Conservation (phyloP, 2,888 invertebrate species). For the Agonopterix alstromeriana region DNA sequence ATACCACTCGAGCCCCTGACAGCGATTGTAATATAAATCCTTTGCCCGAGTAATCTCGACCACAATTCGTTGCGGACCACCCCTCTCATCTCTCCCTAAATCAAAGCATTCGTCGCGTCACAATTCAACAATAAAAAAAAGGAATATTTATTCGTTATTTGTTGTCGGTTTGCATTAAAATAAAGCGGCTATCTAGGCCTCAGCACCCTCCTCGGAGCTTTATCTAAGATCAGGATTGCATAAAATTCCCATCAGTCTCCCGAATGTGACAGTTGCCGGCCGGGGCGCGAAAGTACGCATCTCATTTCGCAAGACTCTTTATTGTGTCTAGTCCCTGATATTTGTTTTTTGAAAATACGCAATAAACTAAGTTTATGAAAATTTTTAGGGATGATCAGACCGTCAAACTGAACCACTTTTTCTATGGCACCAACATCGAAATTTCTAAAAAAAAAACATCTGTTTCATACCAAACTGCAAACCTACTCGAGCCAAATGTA, state of each 20-base stretch:
- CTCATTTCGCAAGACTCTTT: constrained; percentile 43
- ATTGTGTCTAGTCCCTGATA: constrained; percentile 25
- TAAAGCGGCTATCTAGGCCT: constrained; percentile 68
- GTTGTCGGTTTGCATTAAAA: constrained; percentile 74
- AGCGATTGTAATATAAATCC: constrained; percentile 59
- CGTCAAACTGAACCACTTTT: too few relatives aligned
- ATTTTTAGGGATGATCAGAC: too few relatives aligned
- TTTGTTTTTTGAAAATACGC: constrained; percentile 23
- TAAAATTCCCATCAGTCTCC: constrained; percentile 68
- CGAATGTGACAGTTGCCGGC: constrained; percentile 51
- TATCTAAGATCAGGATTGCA: constrained; percentile 73
- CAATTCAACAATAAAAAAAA: constrained; percentile 58
- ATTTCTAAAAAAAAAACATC: too few relatives aligned
- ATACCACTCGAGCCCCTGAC: constrained; percentile 50
- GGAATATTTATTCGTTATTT: constrained; percentile 74
- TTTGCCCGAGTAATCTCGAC: constrained; percentile 56
- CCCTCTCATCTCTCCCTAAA: constrained; percentile 62
- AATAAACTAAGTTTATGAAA: constrained; percentile 4
- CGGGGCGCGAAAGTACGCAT: constrained; percentile 47
- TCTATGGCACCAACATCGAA: too few relatives aligned
- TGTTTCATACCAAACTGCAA: too few relatives aligned
- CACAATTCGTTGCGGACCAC: constrained; percentile 62
- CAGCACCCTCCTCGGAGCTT: constrained; percentile 56
- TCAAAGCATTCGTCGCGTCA: constrained; percentile 64
- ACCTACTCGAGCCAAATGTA: too few relatives aligned